phyloP scores from a whole-genome alignment of 2,113 vertebrate species.

The Marcusenius ussheri region DNA sequence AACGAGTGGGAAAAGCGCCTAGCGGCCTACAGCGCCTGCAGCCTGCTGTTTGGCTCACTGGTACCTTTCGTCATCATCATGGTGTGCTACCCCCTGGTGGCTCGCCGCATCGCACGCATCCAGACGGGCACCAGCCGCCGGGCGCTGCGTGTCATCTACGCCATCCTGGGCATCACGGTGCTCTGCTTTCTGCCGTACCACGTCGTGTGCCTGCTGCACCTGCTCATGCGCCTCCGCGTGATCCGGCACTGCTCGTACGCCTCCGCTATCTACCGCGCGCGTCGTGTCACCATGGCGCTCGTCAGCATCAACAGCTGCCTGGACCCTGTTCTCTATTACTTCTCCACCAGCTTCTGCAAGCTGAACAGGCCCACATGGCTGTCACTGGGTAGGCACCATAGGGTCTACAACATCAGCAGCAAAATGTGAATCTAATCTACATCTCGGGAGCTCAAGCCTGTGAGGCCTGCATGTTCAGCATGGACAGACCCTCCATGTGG shows the following conservation, averaged over 20 bases:
- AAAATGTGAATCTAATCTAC: not conserved
- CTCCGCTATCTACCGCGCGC: conserved; percentile 41
- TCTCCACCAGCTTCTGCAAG: conserved; percentile 52
- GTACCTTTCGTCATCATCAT: conserved; percentile 57
- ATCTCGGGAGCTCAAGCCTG: not conserved
- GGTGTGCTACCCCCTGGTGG: conserved; percentile 61
- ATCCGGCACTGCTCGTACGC: conserved; percentile 23
- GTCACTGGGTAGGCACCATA: conserved; percentile 22
- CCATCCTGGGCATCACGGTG: conserved; percentile 63
- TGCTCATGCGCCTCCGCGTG: conserved; percentile 41
- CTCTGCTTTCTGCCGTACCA: conserved; percentile 69
- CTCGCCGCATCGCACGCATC: conserved; percentile 43
- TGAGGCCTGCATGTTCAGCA: not conserved
- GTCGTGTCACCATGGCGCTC: conserved; percentile 57
- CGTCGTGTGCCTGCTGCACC: conserved; percentile 57
- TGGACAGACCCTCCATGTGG: not conserved
- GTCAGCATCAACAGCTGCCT: conserved; percentile 66
- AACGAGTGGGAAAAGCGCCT: conserved; percentile 46
- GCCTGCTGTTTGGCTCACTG: conserved; percentile 56
- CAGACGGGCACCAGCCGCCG: conserved; percentile 41
- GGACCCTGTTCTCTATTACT: conserved; percentile 71
- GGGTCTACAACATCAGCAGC: conserved; percentile 48
- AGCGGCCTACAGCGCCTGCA: conserved; percentile 40
- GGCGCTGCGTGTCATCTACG: conserved; percentile 59
- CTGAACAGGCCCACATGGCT: conserved; percentile 35